These are phyloP conservation scores for Rana temporaria DNA, from an alignment of 2,113 vertebrate species.

Conservation along the genomic window DNA sequence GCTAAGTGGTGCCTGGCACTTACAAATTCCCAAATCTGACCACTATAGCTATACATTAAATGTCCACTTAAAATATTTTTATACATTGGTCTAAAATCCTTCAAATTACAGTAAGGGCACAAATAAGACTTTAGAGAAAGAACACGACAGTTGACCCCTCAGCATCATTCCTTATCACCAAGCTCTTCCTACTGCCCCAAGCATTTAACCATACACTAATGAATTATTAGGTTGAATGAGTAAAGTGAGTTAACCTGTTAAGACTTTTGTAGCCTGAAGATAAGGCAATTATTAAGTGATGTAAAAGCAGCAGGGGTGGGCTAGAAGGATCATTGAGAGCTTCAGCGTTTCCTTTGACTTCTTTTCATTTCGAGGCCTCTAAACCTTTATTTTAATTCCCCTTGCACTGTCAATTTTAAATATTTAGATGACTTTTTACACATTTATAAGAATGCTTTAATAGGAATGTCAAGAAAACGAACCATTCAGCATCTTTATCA, in stretches of 20 bases:
- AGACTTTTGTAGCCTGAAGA: slow-evolving; percentile 51
- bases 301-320: slow-evolving; percentile 44
- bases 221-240: slow-evolving; percentile 55
- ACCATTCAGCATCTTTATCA: too few species aligned
- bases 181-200: slow-evolving; percentile 46
- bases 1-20: too few species aligned
- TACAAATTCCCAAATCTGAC: too few species aligned
- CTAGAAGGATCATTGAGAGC: background rate
- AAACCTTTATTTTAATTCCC: background rate
- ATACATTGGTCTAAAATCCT: background rate
- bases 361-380: background rate
- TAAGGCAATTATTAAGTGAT: slow-evolving; percentile 55
- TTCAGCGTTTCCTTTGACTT: background rate
- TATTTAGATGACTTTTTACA: background rate
- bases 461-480: too few species aligned
- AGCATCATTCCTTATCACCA: slow-evolving; percentile 21
- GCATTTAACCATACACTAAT: slow-evolving; percentile 49
- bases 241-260: slow-evolving; percentile 54
- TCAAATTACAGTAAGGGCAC: background rate
- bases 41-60: too few species aligned
- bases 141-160: slow-evolving; percentile 4
- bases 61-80: too few species aligned
- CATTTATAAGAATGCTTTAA: too few species aligned
- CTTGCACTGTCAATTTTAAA: background rate
- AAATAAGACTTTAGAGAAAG: slow-evolving; percentile 6